phyloP scores from a whole-genome alignment of 2,113 vertebrate genomes.

The Semnornis frantzii region DNA sequence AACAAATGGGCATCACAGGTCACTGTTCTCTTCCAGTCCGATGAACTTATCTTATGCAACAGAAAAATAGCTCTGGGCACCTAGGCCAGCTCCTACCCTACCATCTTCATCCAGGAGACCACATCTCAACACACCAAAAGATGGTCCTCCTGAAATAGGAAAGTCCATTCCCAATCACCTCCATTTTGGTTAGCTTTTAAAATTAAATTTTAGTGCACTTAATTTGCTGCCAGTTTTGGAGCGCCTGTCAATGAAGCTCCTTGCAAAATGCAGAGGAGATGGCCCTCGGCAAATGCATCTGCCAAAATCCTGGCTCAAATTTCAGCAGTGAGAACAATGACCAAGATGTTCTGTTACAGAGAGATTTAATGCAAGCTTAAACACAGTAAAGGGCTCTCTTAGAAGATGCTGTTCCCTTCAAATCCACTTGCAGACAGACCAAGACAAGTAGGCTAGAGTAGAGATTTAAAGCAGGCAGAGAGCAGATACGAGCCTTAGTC shows the following conservation, averaged over 20 bases:
- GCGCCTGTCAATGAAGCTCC: not conserved
- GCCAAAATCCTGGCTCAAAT: conserved; percentile 41
- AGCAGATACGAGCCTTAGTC: conserved; percentile 74
- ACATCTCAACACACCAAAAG: not conserved
- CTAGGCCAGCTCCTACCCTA: not conserved
- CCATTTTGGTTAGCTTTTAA: not conserved
- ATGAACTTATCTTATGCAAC: not conserved
- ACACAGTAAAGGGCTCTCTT: conserved; percentile 36
- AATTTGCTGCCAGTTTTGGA: conserved; percentile 18
- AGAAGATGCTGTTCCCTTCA: conserved; percentile 34
- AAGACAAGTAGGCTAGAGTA: conserved; percentile 80
- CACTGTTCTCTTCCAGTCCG: conserved; percentile 27
- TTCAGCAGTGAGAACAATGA: conserved; percentile 64
- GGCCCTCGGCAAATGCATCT: not conserved
- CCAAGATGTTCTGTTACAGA: conserved; percentile 54
- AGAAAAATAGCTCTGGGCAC: conserved; percentile 1
- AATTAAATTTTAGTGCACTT: not conserved
- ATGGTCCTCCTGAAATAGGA: not conserved
- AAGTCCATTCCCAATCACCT: not conserved
- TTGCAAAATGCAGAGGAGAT: not conserved
- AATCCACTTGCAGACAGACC: conserved; percentile 74
- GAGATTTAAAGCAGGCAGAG: conserved; percentile 79
- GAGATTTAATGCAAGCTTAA: conserved; percentile 58
- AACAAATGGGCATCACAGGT: conserved; percentile 38
- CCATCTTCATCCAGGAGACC: not conserved